These are phyloP conservation scores for Eubucco bourcierii DNA, from an alignment of 2,113 vertebrate genomes.

Conservation along the genomic window DNA sequence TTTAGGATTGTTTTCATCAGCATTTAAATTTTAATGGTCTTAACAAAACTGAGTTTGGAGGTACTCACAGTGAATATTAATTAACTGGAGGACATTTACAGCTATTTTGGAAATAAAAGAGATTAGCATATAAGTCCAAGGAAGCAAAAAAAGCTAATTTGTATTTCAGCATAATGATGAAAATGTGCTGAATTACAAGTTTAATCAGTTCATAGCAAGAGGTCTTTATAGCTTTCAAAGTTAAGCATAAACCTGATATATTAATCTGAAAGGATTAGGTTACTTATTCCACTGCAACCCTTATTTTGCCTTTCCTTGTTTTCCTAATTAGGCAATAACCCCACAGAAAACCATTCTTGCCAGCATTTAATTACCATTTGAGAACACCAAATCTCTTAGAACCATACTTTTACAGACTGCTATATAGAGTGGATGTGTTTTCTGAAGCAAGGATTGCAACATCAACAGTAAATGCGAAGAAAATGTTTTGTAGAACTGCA, in stretches of 20 bases:
- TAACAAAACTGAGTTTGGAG: not conserved
- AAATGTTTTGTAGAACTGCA: not conserved
- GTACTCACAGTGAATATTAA: not conserved
- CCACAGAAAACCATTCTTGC: not conserved
- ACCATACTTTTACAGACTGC: not conserved
- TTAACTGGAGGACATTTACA: not conserved
- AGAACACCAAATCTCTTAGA: not conserved
- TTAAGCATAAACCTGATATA: not conserved
- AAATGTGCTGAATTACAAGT: not conserved
- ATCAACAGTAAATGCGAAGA: not conserved
- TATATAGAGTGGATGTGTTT: not conserved
- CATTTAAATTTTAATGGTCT: not conserved
- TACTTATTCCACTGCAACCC: not conserved
- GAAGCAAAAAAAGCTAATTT: not conserved
- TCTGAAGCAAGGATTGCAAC: not conserved
- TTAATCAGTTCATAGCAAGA: not conserved
- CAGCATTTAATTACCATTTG: slow-evolving; percentile 26
- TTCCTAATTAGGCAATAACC: slow-evolving; percentile 15
- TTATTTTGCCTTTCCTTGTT: slow-evolving; percentile 8
- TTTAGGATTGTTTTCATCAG: not conserved
- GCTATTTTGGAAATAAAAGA: not conserved
- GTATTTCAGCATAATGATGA: not conserved
- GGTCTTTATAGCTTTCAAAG: not conserved
- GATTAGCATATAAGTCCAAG: not conserved
- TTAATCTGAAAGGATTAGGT: not conserved